A percentile compares a stretch with the other conserved stretches of the same genome.
These are phyloP conservation scores for Acanthosepion lycidas DNA, from an alignment of 2,888 invertebrate species.

Conservation along the genomic window DNA sequence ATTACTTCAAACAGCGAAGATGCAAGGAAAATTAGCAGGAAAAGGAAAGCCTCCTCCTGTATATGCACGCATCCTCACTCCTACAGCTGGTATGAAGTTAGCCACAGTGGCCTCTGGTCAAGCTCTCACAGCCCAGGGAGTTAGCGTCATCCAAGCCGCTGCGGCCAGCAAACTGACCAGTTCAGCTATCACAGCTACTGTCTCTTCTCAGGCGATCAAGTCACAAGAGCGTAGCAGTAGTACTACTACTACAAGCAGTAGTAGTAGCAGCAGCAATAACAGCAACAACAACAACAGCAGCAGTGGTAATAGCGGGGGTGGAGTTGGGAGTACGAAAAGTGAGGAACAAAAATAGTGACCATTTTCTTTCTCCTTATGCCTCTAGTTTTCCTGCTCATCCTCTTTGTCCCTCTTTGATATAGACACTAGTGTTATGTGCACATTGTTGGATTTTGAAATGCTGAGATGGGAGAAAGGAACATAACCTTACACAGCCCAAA, in stretches of 20 bases:
- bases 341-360: not conserved
- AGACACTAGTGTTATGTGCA: constrained; percentile 1
- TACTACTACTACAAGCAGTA: not conserved
- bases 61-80: constrained; percentile 72
- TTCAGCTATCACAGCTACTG: constrained; percentile 45
- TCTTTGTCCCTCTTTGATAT: not conserved
- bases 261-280: not conserved
- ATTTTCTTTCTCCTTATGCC: not conserved
- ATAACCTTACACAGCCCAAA: not conserved
- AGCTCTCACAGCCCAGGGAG: constrained; percentile 49
- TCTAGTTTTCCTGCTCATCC: not conserved
- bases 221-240: constrained; percentile 33
- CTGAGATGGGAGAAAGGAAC: not conserved
- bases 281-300: not conserved
- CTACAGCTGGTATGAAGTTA: constrained; percentile 67
- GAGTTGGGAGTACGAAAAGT: not conserved
- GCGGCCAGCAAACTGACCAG: constrained; percentile 42
- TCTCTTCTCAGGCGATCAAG: constrained; percentile 24
- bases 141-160: constrained; percentile 51
- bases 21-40: constrained; percentile 60
- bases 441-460: not conserved
- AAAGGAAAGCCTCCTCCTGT: constrained; percentile 69
- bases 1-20: constrained; percentile 59
- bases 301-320: constrained; percentile 16
- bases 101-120: constrained; percentile 58